These are phyloP conservation scores for Acanthococcus lagerstroemiae DNA, from an alignment of 2,888 invertebrate genomes.

Conservation along the genomic window DNA sequence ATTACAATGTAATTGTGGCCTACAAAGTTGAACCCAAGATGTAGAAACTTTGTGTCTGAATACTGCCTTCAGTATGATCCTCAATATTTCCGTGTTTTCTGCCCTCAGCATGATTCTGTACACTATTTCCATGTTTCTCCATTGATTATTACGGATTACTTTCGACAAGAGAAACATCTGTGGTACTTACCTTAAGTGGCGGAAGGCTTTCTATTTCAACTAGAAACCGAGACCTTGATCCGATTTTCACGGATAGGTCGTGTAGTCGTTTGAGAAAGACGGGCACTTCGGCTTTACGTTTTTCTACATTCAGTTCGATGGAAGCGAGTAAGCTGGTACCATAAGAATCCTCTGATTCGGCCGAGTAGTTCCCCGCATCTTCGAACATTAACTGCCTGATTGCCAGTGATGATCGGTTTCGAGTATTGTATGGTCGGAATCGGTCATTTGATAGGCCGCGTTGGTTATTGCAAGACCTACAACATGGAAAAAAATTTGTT, in stretches of 20 bases:
- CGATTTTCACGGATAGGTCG: conserved; percentile 81
- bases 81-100: too few species aligned
- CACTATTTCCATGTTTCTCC: too few species aligned
- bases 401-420: conserved; percentile 10
- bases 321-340: conserved; percentile 18
- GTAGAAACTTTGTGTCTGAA: too few species aligned
- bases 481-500: too few species aligned
- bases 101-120: too few species aligned
- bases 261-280: conserved; percentile 71
- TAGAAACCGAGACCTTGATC: conserved; percentile 71
- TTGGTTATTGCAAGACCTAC: conserved; percentile 13
- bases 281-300: conserved; percentile 48
- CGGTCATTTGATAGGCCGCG: conserved; percentile 11
- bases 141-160: neutral
- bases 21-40: too few species aligned
- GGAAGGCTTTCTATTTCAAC: conserved; percentile 72
- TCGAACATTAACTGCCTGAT: conserved; percentile 9
- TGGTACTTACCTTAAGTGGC: conserved; percentile 61
- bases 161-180: neutral
- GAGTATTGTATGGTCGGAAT: conserved; percentile 15
- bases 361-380: conserved; percentile 12
- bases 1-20: too few species aligned
- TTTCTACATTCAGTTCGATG: conserved; percentile 19
- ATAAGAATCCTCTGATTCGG: conserved; percentile 17
- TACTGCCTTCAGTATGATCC: too few species aligned